Base-by-base conservation (phyloP, 1,140 invertebrate species). In the Hyposmocoma kahamanoa region DNA sequence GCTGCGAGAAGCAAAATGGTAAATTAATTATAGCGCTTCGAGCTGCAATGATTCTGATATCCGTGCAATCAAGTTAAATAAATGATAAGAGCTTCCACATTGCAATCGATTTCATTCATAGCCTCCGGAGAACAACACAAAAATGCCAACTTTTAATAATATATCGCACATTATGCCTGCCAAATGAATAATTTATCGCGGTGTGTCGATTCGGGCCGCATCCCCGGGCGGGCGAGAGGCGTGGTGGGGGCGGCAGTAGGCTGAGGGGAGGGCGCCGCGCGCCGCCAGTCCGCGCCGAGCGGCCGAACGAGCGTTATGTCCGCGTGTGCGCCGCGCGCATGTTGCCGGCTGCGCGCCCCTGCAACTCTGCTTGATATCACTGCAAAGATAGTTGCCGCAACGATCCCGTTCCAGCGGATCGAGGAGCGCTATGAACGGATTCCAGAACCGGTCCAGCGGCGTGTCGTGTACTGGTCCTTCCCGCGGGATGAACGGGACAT, bases 401-500 rank as follows among this genome's bases (percentile, higher is more conserved):
- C 92, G 68, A 92, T 95, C 50, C 93, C 94, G 41, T 96, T 96
- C 87, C 93, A 95, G 84, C 88, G 91, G 59, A 94, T 96, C 77
- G 94, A 96, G 87, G 93, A 96, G 83, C 89, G 92, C 56, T 95
- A 94, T 81, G 92, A 94, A 67, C 90, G 94, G 59, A 95, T 96
- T 74, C 94, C 94, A 30, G 94, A 96, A 84, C 94, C 94, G 51
- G 94, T 96, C 66, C 95, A 96, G 81, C 89, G 93, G 50, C 89
- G 93, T 72, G 93, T 96, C 72, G 94, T 96, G 69, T 96, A 91
- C 87, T 95, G 94, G 93, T 95, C 94, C 46, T 96, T 96, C 83
- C 95, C 94, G 52, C 85, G 94, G 60, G 92, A 95, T 82, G 94
- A 96, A 83, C 87, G 91, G 65, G 94, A 95, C 86, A 95, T 96